Percentiles rank a stretch among this genome's conserved stretches.
Conservation (phyloP, 2,797 vertebrate species). For the Dendrocincla fuliginosa region DNA sequence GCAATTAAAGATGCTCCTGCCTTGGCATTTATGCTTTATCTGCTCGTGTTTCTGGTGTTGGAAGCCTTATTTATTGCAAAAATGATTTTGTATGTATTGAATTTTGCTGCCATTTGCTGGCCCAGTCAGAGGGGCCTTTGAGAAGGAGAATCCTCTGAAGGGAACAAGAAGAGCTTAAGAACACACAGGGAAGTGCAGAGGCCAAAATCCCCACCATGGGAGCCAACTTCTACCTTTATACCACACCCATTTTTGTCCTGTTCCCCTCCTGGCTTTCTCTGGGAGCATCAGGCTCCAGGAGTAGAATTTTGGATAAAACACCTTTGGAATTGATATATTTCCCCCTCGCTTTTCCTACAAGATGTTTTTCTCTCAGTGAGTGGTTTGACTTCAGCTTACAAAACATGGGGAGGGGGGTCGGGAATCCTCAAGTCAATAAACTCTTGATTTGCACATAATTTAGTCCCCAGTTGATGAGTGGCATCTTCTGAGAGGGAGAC, state of each 20-base stretch:
- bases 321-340: neutral
- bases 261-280: neutral
- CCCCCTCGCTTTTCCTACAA: neutral
- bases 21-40: neutral
- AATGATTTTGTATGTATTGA: neutral
- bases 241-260: accelerated
- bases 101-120: neutral
- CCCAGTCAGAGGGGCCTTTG: neutral
- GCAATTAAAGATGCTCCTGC: slow-evolving; percentile 10
- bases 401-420: neutral
- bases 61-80: neutral
- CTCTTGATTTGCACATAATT: neutral
- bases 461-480: neutral
- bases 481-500: neutral
- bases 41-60: neutral
- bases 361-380: neutral
- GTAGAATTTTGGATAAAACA: neutral
- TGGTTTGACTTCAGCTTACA: neutral
- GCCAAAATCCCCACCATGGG: neutral
- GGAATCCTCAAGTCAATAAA: neutral
- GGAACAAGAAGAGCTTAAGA: too few relatives aligned
- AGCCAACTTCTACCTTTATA: accelerated
- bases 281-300: neutral
- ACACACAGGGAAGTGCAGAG: neutral
- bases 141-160: neutral